Percentiles rank a stretch among this genome's conserved stretches.
Evolutionary conservation across 2,113 vertebrate genomes (phyloP).

Genomic region (Odocoileus virginianus): DNA sequence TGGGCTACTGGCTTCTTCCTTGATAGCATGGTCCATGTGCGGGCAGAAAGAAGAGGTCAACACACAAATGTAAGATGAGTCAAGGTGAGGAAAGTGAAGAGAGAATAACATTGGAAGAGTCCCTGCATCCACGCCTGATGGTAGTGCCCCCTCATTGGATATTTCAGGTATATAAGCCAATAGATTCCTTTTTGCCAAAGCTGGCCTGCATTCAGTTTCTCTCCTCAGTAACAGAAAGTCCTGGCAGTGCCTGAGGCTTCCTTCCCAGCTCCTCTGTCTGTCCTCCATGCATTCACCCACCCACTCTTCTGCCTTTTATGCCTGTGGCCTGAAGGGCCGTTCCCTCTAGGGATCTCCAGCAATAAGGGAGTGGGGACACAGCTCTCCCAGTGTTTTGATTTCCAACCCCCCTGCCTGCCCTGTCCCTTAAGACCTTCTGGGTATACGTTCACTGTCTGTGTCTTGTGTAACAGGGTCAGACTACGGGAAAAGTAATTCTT

Average conservation of each 20-base stretch:
- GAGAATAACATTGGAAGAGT: not conserved
- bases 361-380: no score
- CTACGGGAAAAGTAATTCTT: not conserved
- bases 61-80: not conserved
- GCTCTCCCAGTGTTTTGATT: not conserved
- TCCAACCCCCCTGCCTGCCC: not conserved
- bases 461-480: not conserved
- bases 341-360: not conserved
- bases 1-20: not conserved
- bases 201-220: not conserved
- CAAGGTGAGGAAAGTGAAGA: not conserved
- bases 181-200: not conserved
- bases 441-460: not conserved
- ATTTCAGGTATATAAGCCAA: not conserved
- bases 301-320: no score
- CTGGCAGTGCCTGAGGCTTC: not conserved
- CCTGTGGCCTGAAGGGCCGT: not conserved
- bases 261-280: not conserved
- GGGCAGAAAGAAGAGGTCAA: not conserved
- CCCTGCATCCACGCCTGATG: not conserved
- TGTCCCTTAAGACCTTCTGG: not conserved
- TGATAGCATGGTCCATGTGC: not conserved
- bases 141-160: fast-evolving
- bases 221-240: not conserved
- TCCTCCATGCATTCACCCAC: not conserved